Evolutionary conservation across 1,140 invertebrate species (phyloP).

Genomic region (Plectrocnemia conspersa): DNA sequence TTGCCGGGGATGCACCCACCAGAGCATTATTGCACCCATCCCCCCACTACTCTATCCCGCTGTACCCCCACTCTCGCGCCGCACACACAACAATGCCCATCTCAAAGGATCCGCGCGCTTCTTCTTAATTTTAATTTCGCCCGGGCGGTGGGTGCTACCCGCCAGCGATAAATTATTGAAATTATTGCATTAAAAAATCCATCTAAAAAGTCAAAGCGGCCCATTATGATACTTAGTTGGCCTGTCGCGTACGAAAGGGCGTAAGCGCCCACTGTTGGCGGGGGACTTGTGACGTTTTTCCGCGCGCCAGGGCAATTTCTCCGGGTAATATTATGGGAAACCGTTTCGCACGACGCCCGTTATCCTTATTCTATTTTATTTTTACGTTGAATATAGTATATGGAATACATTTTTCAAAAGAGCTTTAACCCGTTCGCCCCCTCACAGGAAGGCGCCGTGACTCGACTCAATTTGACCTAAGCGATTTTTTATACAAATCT

Average conservation of each 20-base stretch:
- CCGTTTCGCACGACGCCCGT: slow-evolving; percentile 24
- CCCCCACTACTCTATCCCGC: slow-evolving; percentile 16
- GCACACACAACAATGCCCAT: not conserved
- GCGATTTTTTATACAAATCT: too few species aligned
- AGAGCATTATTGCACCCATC: slow-evolving; percentile 11
- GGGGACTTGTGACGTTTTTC: not conserved
- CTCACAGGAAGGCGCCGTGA: too few species aligned
- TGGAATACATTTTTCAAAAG: slow-evolving; percentile 20
- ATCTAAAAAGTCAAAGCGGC: slow-evolving; percentile 58
- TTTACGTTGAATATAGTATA: slow-evolving; percentile 18
- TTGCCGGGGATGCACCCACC: not conserved
- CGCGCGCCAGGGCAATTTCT: slow-evolving; percentile 6
- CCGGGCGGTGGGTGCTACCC: slow-evolving; percentile 42
- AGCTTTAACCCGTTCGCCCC: slow-evolving; percentile 18
- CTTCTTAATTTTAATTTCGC: slow-evolving; percentile 35
- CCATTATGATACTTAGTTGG: slow-evolving; percentile 43
- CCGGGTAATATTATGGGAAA: slow-evolving; percentile 33
- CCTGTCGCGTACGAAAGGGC: slow-evolving; percentile 9
- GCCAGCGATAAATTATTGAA: slow-evolving; percentile 60
- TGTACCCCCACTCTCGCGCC: not conserved
- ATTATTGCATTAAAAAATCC: slow-evolving; percentile 67
- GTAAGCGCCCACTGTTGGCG: slow-evolving; percentile 11
- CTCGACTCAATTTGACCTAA: too few species aligned
- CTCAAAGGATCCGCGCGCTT: slow-evolving; percentile 3
- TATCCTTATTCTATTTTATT: slow-evolving; percentile 12